Evolutionary conservation across 2,797 vertebrate genomes (phyloP), one percentile per base, ranked within the genome.

Genomic region (Micromesistius poutassou): DNA sequence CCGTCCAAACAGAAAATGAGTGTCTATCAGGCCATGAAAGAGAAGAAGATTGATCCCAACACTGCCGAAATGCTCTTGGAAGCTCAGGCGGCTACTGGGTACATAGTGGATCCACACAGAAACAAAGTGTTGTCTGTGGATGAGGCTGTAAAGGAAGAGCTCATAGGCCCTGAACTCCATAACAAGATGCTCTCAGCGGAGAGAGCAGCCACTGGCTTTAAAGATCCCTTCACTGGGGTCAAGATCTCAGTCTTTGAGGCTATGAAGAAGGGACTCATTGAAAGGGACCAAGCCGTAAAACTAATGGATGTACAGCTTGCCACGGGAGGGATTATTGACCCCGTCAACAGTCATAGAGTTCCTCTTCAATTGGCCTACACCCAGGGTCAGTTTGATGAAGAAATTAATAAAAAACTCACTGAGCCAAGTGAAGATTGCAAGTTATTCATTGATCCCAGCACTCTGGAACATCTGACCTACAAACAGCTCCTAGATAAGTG

Each of bases 1-100:
- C 94, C 97, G 81, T 95, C 96, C 22, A 94, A 96, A 4, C 94
- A 97, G 83, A 98, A 93, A 88, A 91, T 98, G 88, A 96, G 95
- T 77, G 38, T 99, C 80, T 98, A 98, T 0, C 90, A 96, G 76
- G 97, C 98, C 85, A 94, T 98, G 93, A 95, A 93, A 72, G 94
- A 94, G 79, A 94, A 95, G 30, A 91, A 94, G 79, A 93, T 99
- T 31, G 89, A 91, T 38, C 90, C 93, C 0, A 76, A 74, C 7
- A 91, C 91, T 4, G 96, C 94, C 0, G 38, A 91, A 30, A 93
- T 93, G 87, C 93, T 97, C 0, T 91, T 97, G 66, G 96, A 97
- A 87, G 95, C 95, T 42, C 96, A 97, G 78, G 96, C 96, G 10
- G 96, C 95, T 5, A 94, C 93, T 0, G 96, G 96, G 14, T 94